Base-by-base conservation (phyloP, 2,797 vertebrate genomes). In the Paramormyrops hopkinsi region DNA sequence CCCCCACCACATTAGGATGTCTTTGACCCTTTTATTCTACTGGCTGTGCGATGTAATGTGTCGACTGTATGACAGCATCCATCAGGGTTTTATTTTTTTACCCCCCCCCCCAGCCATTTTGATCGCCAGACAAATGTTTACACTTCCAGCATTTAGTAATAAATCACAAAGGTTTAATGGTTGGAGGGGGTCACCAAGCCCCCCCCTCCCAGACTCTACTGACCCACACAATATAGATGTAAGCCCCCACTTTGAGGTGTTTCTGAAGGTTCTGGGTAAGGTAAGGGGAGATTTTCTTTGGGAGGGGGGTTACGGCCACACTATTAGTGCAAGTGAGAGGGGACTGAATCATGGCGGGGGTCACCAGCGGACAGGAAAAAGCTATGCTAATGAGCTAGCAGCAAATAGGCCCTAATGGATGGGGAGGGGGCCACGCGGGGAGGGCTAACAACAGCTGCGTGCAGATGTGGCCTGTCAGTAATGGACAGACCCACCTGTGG, bases 401-500 rank as follows among this genome's bases (percentile, higher is more conserved):
- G 92, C 93, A 91, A 94, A 95, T 86, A 91, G 93, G 92, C 92
- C 90, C 94, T 97, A 97, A 97, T 97, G 96, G 96, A 97, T 96
- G 97, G 54, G 54, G 17, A 56, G 97, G 98, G 97, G 97, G 98
- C 94, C 46, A 9, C 1, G 1, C 0, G 11, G 96, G 93, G 94
- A 93, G 95, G 94, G 93, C 95, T 97, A 97, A 96, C 95, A 92
- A 92, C 90, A 91, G 85, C 88, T 92, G 95, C 94, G 94, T 95
- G 94, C 94, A 96, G 96, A 98, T 97, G 95, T 94, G 94, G 93
- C 93, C 88, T 96, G 98, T 98, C 98, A 96, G 97, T 99, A 98
- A 99, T 98, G 97, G 97, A 97, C 95, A 96, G 97, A 98, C 97
- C 96, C 92, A 97, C 97, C 98, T 93, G 94, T 94, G 96, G 97